Evolutionary conservation across 1,140 invertebrate genomes (phyloP), one percentile per base, ranked within the genome.

Genomic region (Cydia pomonella): DNA sequence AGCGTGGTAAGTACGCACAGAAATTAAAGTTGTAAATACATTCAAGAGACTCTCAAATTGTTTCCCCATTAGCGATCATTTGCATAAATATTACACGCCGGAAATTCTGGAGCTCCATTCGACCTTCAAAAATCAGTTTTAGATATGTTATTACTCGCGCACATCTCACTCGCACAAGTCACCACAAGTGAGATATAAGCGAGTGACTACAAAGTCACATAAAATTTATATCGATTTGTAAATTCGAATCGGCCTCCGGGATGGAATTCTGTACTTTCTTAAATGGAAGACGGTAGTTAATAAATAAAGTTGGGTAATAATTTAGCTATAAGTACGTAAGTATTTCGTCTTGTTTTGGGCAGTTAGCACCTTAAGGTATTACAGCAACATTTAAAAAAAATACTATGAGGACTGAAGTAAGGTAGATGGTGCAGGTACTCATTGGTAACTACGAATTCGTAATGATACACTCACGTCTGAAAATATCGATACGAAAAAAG

Each of bases 11-110:
- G 63, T 33, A 66, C 27, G 27, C 13, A 16, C n/a, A 29, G 25
- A 66, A 66, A 66, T 66, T 66, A 66, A 66, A 66, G 63, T 66
- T 66, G 63, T 66, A 66, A 66, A 66, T 66, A 66, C 63, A 66
- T 66, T 66, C 63, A 66, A 33, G 27, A 66, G 63, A 27, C 27
- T 27, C 62, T 10, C 63, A 33, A 66, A 66, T 66, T 66, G 63
- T 66, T 66, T 66, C 63, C 27, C 63, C 63, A 66, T 66, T 66
- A 66, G 4, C 2, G 4, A 12, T 16, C 16, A 66, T 66, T 66
- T 33, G 63, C 63, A 66, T 66, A 66, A 66, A 66, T 66, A 66
- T 66, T 33, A 66, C 63, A 33, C 63, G 18, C 25, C 62, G 23
- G 21, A 64, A 13, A 25, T 64, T 16, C 25, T 64, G 12, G 62